Evolutionary conservation across 1,140 invertebrate genomes (phyloP), one percentile per base, ranked within the genome.

Genomic region (Drosophila oshimai): DNA sequence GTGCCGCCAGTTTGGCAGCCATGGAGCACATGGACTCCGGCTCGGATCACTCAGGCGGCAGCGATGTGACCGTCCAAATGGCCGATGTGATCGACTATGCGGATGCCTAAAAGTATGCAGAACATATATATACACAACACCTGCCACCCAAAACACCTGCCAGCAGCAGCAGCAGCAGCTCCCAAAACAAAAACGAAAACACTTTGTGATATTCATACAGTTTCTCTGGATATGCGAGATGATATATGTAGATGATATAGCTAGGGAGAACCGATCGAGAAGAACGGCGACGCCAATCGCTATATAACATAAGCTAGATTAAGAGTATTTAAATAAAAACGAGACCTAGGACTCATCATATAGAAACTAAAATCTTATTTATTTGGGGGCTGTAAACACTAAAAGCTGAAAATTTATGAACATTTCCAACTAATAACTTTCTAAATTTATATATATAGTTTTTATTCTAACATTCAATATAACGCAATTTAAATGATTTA

Each of bases 1-100:
- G 80, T 0, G 81, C 65, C 1, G 81, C 72, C 24, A 86, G 71
- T 9, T n/a, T 86, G 61, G 75, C 81, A 3, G 80, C 81, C 39
- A 86, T 86, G 80, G 81, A 86, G 33, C 81, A 58, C 26, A 86
- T 90, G 89, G 89, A 89, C 51, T 71, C 72, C 1, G 77, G 77
- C 0, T 91, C 90, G 10, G 72, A 91, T 90, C 90, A 91, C 88
- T 91, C 90, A 10, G 90, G 90, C 24, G 90, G 89, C 33, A 91
- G 90, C 26, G 73, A 90, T 77, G 86, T 89, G 65, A 91, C 90
- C 49, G 88, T 90, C 45, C 76, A 90, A 69, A 90, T 91, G 15
- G 79, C 89, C 37, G 90, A 91, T 67, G 68, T 90, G 51, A 90
- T 91, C 36, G 62, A 80, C 44, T 91, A 91, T 74, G 90, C 67